These are phyloP conservation scores for Sebastes variabilis DNA, from an alignment of 2,797 vertebrate species.

Conservation along the genomic window DNA sequence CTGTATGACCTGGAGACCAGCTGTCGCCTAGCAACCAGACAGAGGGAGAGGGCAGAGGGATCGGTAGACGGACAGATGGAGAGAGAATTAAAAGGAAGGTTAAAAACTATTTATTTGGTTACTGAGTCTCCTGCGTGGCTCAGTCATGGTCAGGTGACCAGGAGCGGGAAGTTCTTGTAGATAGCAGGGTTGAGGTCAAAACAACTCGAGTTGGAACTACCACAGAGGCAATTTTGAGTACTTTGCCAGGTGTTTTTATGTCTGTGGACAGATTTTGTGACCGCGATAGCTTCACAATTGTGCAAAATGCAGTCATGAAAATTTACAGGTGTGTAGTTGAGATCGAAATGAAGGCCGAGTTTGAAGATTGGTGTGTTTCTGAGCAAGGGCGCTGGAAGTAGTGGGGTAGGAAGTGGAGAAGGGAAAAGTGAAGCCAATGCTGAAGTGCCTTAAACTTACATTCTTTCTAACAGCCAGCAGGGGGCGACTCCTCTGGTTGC, in stretches of 20 bases:
- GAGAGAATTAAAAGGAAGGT: neutral
- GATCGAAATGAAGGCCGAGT: too few relatives aligned
- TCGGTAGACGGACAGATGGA: conserved; percentile 13
- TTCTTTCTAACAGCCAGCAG: too few relatives aligned
- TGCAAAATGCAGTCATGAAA: too few relatives aligned
- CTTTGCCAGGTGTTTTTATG: too few relatives aligned
- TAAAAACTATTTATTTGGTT: neutral
- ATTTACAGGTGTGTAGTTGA: rapidly evolving
- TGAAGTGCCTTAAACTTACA: rapidly evolving
- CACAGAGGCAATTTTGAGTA: too few relatives aligned
- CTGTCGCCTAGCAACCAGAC: conserved; percentile 50
- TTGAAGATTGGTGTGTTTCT: too few relatives aligned
- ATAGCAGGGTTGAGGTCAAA: neutral
- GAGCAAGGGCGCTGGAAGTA: too few relatives aligned
- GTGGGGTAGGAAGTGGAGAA: too few relatives aligned
- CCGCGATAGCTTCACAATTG: rapidly evolving
- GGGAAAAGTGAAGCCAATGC: too few relatives aligned
- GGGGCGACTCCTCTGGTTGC: too few relatives aligned
- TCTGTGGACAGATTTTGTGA: too few relatives aligned
- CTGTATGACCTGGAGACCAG: conserved; percentile 24
- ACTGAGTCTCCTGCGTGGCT: neutral
- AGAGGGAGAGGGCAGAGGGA: conserved; percentile 15
- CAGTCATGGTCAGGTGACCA: neutral
- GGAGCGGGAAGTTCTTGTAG: neutral
- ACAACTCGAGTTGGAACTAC: neutral